phyloP scores from a whole-genome alignment of 2,113 vertebrate genomes.

The Oreotragus oreotragus region DNA sequence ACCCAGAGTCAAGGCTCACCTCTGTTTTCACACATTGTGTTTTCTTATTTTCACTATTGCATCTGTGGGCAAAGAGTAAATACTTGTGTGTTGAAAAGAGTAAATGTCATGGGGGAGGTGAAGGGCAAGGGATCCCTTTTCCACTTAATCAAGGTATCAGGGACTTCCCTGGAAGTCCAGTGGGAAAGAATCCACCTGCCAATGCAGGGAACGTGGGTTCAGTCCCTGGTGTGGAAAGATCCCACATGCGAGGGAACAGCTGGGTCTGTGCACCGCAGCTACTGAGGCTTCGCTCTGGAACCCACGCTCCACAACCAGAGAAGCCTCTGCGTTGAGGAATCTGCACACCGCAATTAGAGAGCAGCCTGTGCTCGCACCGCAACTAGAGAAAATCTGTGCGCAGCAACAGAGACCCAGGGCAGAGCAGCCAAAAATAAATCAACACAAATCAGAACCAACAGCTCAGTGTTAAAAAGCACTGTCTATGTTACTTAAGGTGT shows the following conservation, averaged over 20 bases:
- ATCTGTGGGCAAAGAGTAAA: not conserved
- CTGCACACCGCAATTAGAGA: not conserved
- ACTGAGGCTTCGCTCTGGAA: not conserved
- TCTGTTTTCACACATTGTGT: not conserved
- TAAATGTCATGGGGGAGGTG: not conserved
- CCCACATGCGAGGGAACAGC: not conserved
- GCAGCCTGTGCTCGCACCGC: not conserved
- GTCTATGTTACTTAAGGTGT: not conserved
- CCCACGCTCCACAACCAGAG: fast-evolving
- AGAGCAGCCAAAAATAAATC: not conserved
- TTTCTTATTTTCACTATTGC: not conserved
- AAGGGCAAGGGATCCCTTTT: not conserved
- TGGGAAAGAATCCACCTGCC: not conserved
- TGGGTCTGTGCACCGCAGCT: not conserved
- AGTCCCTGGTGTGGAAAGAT: not conserved
- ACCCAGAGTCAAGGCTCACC: not conserved
- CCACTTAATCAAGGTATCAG: not conserved
- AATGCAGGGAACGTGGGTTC: not conserved
- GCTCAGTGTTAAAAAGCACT: not conserved
- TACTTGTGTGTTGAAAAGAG: not conserved
- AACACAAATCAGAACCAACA: not conserved
- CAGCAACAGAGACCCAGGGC: not conserved
- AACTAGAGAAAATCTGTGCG: not conserved
- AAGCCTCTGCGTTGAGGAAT: not conserved
- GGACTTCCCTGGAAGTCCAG: not conserved